phyloP scores from a whole-genome alignment of 2,888 invertebrate species.

The Troides oblongomaculatus region DNA sequence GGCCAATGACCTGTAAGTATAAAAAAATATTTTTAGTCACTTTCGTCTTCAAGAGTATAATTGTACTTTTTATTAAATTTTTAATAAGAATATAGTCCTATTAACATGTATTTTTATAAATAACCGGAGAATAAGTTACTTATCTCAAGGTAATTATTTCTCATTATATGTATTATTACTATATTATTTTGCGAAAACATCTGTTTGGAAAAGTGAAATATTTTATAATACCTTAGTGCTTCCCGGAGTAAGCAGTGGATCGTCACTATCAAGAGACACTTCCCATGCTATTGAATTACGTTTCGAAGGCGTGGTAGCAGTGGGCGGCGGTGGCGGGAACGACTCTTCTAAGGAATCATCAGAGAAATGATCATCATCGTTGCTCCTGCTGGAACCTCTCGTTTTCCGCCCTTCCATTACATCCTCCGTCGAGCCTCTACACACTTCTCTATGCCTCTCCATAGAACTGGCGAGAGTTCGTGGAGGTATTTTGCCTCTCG shows the following conservation, averaged over 20 bases:
- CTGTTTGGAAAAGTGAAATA: background rate
- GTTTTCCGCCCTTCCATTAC: conserved; percentile 59
- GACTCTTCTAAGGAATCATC: conserved; percentile 91
- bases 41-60: no score
- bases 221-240: conserved; percentile 79
- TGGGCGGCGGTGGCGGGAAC: conserved; percentile 83
- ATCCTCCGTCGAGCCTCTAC: conserved; percentile 81
- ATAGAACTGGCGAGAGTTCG: conserved; percentile 85
- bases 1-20: conserved; percentile 76
- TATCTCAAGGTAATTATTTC: background rate
- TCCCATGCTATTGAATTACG: conserved; percentile 93
- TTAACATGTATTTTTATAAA: no score
- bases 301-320: conserved; percentile 82
- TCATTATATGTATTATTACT: no score
- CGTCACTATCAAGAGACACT: conserved; percentile 87
- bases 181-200: background rate
- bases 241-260: conserved; percentile 85
- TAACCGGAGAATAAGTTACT: background rate
- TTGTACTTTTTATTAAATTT: no score
- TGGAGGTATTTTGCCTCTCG: conserved; percentile 81
- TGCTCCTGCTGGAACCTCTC: conserved; percentile 59
- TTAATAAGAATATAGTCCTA: no score
- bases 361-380: conserved; percentile 84
- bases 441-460: conserved; percentile 89
- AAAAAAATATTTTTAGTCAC: background rate